Percentiles rank a stretch among this genome's conserved stretches.
phyloP scores from a whole-genome alignment of 2,888 invertebrate species.

The Hofmannophila pseudospretella region DNA sequence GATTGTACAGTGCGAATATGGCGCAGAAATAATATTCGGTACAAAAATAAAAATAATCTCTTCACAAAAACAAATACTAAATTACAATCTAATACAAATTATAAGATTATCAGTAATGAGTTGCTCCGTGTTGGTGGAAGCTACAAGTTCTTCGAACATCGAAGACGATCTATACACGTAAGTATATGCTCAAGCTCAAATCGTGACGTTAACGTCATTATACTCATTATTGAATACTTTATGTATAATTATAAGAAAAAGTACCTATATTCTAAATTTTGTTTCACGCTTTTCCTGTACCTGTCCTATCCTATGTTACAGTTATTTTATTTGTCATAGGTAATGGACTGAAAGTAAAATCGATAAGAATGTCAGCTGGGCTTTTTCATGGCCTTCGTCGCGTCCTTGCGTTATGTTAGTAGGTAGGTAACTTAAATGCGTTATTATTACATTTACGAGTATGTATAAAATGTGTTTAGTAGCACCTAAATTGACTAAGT shows the following conservation, averaged over 20 bases:
- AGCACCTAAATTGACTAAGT: too few species aligned
- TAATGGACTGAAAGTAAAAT: constrained; percentile 22
- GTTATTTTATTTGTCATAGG: constrained; percentile 14
- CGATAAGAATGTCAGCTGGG: constrained; percentile 35
- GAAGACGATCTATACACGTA: constrained; percentile 62
- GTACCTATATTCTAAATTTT: too few species aligned
- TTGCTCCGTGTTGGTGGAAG: constrained; percentile 46
- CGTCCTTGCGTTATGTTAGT: constrained; percentile 23
- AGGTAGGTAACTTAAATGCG: neutral
- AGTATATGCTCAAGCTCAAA: too few species aligned
- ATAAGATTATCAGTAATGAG: constrained; percentile 37
- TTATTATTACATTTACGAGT: neutral
- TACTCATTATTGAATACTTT: too few species aligned
- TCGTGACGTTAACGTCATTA: too few species aligned
- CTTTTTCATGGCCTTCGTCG: constrained; percentile 19
- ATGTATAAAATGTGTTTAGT: too few species aligned
- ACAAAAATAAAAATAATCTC: neutral
- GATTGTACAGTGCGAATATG: too few species aligned
- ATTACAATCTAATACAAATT: constrained; percentile 5
- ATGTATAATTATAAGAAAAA: too few species aligned
- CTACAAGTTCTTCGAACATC: constrained; percentile 46
- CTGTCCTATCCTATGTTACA: too few species aligned
- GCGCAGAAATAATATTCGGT: too few species aligned
- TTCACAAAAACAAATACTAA: too few species aligned
- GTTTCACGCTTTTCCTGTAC: too few species aligned